These are phyloP conservation scores for Notodonta dromedarius DNA, from an alignment of 2,888 invertebrate species.

Conservation along the genomic window DNA sequence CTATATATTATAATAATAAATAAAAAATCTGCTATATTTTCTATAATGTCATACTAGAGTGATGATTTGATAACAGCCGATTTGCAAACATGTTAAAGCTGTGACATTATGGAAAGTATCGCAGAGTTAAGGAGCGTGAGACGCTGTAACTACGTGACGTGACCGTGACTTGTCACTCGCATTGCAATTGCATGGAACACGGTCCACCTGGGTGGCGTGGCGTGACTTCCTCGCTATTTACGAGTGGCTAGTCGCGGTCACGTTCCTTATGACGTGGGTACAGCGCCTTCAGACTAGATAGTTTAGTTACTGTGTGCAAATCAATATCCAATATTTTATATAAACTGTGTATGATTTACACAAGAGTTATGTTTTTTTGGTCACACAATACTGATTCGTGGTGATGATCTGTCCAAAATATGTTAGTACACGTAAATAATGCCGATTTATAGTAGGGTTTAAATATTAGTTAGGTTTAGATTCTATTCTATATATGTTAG, in stretches of 20 bases:
- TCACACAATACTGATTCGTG: constrained; percentile 58
- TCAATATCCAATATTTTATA: constrained; percentile 46
- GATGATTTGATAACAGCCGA: neutral
- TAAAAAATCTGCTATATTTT: neutral
- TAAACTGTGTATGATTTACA: constrained; percentile 48
- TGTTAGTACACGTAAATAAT: constrained; percentile 39
- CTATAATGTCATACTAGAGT: neutral
- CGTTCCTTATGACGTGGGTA: too few relatives aligned
- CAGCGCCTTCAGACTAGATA: neutral
- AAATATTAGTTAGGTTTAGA: constrained; percentile 46
- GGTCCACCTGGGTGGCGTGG: too few relatives aligned
- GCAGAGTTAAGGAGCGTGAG: neutral
- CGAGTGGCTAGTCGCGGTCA: too few relatives aligned
- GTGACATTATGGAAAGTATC: neutral
- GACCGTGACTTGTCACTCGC: too few relatives aligned
- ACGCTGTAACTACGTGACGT: neutral
- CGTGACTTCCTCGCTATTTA: too few relatives aligned
- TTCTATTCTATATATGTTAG: constrained; percentile 43
- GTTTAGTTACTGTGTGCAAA: constrained; percentile 20
- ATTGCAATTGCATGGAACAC: too few relatives aligned
- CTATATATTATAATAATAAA: neutral
- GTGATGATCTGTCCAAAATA: constrained; percentile 76
- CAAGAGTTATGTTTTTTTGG: constrained; percentile 51
- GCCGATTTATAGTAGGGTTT: constrained; percentile 44
- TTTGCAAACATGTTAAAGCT: neutral